Percentiles rank a stretch among this genome's conserved stretches.
Evolutionary conservation across 2,113 vertebrate species (phyloP).

Genomic region (Pterocles burchelli): DNA sequence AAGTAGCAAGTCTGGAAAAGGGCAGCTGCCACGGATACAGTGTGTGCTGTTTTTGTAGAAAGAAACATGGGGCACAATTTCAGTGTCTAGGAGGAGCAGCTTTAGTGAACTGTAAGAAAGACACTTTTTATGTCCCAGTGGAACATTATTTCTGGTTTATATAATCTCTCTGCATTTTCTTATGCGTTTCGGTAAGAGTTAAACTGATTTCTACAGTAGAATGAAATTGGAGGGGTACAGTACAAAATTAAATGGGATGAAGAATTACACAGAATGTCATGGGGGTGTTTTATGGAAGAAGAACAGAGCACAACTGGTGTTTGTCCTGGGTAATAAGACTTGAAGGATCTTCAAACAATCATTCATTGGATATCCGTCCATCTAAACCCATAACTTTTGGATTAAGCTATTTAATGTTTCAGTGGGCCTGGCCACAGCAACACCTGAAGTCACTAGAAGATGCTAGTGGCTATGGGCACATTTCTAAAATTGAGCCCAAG

Average conservation of each 20-base stretch:
- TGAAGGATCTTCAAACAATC: background rate
- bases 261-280: background rate
- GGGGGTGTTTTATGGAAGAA: background rate
- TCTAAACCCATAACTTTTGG: background rate
- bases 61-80: background rate
- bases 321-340: background rate
- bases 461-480: background rate
- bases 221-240: background rate
- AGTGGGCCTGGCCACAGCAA: background rate
- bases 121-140: background rate
- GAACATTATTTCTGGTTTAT: background rate
- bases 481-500: background rate
- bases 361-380: background rate
- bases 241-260: background rate
- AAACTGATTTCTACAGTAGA: background rate
- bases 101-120: background rate
- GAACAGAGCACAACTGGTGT: background rate
- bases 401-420: background rate
- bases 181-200: background rate
- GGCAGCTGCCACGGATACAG: background rate
- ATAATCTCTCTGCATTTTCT: background rate
- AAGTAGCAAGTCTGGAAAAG: background rate
- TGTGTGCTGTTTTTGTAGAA: background rate
- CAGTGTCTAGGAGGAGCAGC: background rate
- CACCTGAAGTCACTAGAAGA: background rate